Conservation (phyloP, 2,888 invertebrate species). For the Thereva nobilitata region DNA sequence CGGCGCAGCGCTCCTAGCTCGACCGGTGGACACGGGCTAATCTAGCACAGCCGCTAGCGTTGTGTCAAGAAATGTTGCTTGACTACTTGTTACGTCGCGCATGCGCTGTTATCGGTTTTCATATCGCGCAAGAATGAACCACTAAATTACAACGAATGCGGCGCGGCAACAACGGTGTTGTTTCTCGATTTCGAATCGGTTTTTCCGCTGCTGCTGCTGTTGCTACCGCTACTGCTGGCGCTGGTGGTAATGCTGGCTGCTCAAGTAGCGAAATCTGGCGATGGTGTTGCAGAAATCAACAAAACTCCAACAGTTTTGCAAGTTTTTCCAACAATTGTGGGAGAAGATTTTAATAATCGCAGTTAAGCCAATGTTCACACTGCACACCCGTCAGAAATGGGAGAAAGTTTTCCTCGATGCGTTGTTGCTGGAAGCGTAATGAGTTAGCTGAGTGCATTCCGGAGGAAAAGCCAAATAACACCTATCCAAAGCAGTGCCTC, state of each 20-base stretch:
- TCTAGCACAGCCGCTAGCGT: background rate
- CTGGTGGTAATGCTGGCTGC: background rate
- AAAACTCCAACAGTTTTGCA: background rate
- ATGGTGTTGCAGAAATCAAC: conserved; percentile 2
- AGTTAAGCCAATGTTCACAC: background rate
- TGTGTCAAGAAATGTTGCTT: conserved; percentile 9
- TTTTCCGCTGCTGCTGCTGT: background rate
- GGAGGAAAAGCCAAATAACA: background rate
- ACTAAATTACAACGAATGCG: conserved; percentile 11
- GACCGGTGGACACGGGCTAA: background rate
- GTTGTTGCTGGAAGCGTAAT: conserved; percentile 1
- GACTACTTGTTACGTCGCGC: conserved; percentile 4
- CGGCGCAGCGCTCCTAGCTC: background rate
- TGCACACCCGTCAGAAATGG: background rate
- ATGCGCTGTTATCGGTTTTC: conserved; percentile 5
- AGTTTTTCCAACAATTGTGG: conserved; percentile 13
- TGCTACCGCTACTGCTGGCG: no score
- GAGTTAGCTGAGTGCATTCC: conserved; percentile 1
- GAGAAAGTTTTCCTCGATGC: conserved; percentile 14
- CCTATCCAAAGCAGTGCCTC: background rate
- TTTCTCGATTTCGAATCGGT: background rate
- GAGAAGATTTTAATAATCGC: conserved; percentile 12
- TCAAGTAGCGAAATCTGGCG: background rate
- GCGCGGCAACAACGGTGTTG: no score
- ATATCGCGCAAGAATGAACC: conserved; percentile 17